These are phyloP conservation scores for Nemopilema nomurai DNA, from an alignment of 30 jellyfish, hydroid and myxozoan genomes.

Conservation along the genomic window DNA sequence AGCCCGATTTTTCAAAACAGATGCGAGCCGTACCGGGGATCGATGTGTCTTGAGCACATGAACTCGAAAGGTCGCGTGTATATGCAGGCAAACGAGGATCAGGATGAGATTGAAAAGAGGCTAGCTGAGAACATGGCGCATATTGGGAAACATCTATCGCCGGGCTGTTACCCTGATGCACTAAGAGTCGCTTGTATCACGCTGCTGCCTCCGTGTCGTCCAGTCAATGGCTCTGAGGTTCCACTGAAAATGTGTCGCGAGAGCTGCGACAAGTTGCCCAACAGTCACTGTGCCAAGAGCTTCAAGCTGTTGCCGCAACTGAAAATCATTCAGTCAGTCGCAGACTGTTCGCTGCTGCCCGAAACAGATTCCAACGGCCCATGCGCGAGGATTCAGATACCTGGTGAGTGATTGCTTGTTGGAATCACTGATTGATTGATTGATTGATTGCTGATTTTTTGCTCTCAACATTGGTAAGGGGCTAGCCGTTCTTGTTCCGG, in stretches of 20 bases:
- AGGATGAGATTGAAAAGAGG: slow-evolving; percentile 40
- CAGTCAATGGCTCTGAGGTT: slow-evolving; percentile 19
- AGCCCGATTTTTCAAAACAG: slow-evolving; percentile 24
- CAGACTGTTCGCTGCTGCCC: slow-evolving; percentile 34
- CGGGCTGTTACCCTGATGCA: slow-evolving; percentile 54
- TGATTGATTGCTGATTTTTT: background rate
- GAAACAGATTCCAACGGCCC: slow-evolving; percentile 53
- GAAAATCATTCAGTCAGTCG: slow-evolving; percentile 11
- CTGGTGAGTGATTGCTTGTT: slow-evolving; percentile 32
- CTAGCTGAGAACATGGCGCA: slow-evolving; percentile 22
- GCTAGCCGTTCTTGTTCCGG: too few species aligned
- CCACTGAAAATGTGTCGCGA: slow-evolving; percentile 58
- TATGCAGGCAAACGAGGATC: slow-evolving; percentile 50
- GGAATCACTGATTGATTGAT: background rate
- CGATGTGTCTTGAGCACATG: slow-evolving; percentile 46
- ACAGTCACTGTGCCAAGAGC: slow-evolving; percentile 39
- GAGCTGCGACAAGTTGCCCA: slow-evolving; percentile 31
- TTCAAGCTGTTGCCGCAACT: slow-evolving; percentile 18
- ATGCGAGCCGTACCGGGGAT: slow-evolving; percentile 55
- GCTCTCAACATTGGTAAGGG: too few species aligned
- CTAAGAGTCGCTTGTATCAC: slow-evolving; percentile 51
- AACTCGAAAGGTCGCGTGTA: slow-evolving; percentile 27
- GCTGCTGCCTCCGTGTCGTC: slow-evolving; percentile 55
- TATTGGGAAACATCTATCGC: slow-evolving; percentile 18
- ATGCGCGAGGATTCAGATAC: slow-evolving; percentile 51